Conservation (phyloP, 2,797 vertebrate species). For the Thunnus albacares region DNA sequence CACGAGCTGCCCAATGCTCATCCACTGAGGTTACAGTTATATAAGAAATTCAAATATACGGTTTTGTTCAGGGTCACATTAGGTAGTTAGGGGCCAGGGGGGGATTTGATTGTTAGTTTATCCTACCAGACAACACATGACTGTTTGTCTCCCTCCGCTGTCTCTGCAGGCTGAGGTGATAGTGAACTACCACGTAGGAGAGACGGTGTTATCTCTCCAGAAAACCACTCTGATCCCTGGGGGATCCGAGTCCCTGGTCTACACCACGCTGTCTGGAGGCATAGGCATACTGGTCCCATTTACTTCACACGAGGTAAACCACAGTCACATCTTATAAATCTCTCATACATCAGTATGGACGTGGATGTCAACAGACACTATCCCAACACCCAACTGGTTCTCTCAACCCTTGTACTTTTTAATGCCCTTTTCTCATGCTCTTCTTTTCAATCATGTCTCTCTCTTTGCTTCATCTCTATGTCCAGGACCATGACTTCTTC, state of each 20-base stretch:
- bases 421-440: not conserved
- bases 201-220: slow-evolving; percentile 96
- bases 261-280: slow-evolving; percentile 96
- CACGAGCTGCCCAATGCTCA: not conserved
- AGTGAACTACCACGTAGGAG: slow-evolving; percentile 97
- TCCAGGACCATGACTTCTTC: slow-evolving; percentile 98
- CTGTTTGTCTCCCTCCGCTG: not conserved
- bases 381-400: not conserved
- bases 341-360: not conserved
- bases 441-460: too few species aligned
- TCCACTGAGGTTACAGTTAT: not conserved
- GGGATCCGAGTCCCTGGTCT: slow-evolving; percentile 97
- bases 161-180: slow-evolving; percentile 93
- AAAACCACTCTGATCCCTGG: slow-evolving; percentile 98
- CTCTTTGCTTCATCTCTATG: not conserved
- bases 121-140: not conserved
- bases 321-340: not conserved
- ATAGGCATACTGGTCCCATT: slow-evolving; percentile 98
- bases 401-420: not conserved
- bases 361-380: not conserved
- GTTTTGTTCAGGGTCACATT: too few species aligned
- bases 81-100: too few species aligned
- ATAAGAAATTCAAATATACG: too few species aligned
- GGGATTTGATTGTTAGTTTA: too few species aligned
- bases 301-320: slow-evolving; percentile 95